Percentiles rank a stretch among this genome's conserved stretches.
Conservation (phyloP, 2,888 invertebrate genomes). For the Cheilosia vulpina region DNA sequence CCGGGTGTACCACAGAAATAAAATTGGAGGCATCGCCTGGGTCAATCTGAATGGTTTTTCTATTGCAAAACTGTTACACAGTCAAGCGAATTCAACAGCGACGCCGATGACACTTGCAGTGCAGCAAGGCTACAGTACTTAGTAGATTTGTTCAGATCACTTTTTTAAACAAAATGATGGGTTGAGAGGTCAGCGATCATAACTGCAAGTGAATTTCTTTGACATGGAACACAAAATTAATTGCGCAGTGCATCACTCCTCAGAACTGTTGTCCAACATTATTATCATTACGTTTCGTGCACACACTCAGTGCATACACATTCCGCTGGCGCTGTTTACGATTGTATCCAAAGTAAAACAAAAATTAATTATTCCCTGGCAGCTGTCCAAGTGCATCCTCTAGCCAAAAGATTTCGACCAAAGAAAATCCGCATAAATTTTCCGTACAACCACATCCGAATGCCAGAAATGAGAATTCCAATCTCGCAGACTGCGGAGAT, state of each 20-base stretch:
- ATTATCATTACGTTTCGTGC: constrained; percentile 38
- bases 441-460: constrained; percentile 63
- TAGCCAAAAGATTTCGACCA: constrained; percentile 73
- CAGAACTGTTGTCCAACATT: constrained; percentile 48
- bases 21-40: too few species aligned
- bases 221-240: constrained; percentile 53
- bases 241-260: constrained; percentile 60
- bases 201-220: constrained; percentile 20
- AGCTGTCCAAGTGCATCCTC: constrained; percentile 60
- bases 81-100: too few species aligned
- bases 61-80: too few species aligned
- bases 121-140: too few species aligned
- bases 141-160: too few species aligned
- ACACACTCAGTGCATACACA: constrained; percentile 21
- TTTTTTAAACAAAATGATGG: too few species aligned
- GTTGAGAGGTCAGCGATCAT: constrained; percentile 2
- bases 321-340: constrained; percentile 56
- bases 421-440: constrained; percentile 75
- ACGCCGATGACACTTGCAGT: too few species aligned
- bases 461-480: constrained; percentile 68
- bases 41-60: too few species aligned
- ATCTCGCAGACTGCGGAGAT: constrained; percentile 67
- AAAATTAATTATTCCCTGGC: constrained; percentile 74
- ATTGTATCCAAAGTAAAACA: constrained; percentile 73
- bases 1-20: too few species aligned